Evolutionary conservation across 2,888 invertebrate genomes (phyloP).

Genomic region (Resseliella maxima): DNA sequence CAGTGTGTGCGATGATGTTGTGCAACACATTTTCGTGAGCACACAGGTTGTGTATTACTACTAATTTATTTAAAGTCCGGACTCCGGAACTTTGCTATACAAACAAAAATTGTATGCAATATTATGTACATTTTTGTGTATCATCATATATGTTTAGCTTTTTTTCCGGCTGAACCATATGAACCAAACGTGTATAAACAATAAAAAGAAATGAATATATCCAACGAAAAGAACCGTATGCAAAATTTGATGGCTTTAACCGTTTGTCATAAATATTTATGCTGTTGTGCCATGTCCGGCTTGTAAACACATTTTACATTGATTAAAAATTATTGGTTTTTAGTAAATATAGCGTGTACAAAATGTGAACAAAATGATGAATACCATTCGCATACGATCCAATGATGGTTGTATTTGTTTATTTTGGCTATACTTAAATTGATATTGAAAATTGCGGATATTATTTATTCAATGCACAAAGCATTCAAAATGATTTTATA

Average conservation of each 20-base stretch:
- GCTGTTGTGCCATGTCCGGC: neutral
- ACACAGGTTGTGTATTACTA: neutral
- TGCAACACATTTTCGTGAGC: neutral
- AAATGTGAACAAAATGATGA: no score
- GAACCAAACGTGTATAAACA: neutral
- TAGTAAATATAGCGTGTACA: neutral
- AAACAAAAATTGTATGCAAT: no score
- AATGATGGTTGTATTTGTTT: neutral
- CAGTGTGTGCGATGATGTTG: neutral
- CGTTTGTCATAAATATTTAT: neutral
- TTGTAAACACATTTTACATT: neutral
- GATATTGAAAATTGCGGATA: neutral
- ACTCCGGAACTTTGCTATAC: neutral
- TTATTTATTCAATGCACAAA: neutral
- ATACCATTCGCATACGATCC: neutral
- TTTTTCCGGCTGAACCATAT: no score
- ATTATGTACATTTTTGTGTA: no score
- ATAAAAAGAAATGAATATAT: neutral
- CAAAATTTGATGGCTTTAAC: neutral
- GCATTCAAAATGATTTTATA: neutral
- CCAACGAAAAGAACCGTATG: neutral
- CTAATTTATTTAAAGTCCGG: slow-evolving; percentile 10
- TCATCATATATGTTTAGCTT: no score
- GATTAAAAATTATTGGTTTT: neutral
- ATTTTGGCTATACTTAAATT: neutral